Evolutionary conservation across 2,797 vertebrate genomes (phyloP).

Genomic region (Ptychobarbus kaznakovi): DNA sequence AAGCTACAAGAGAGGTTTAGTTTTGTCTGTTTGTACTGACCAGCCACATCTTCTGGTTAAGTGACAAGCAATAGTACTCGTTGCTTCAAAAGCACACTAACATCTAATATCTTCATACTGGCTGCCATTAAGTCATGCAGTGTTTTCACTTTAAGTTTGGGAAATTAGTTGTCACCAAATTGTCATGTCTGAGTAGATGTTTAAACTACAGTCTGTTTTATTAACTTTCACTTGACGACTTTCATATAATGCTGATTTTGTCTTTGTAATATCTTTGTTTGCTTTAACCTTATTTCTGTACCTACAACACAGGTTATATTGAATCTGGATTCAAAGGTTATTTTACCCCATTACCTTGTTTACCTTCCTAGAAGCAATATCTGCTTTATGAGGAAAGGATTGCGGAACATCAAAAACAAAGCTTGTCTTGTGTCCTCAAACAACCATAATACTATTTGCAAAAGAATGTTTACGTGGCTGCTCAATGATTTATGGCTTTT

Average conservation of each 20-base stretch:
- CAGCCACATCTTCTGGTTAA: neutral
- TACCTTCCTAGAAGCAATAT: constrained; percentile 5
- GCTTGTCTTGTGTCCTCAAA: neutral
- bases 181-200: neutral
- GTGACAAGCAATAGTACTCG: neutral
- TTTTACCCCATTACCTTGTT: constrained; percentile 1
- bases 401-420: neutral
- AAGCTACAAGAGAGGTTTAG: neutral
- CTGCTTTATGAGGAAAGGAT: constrained; percentile 15
- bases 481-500: constrained; percentile 39
- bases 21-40: neutral
- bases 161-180: neutral
- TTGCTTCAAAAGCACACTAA: neutral
- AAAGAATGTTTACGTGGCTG: constrained; percentile 30
- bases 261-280: neutral
- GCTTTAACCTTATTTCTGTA: neutral
- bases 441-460: constrained; percentile 10
- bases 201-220: neutral
- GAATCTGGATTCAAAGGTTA: constrained; percentile 6
- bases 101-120: neutral
- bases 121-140: neutral
- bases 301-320: neutral
- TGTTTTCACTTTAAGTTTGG: neutral
- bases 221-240: neutral
- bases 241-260: neutral